Conservation (phyloP, 2,888 invertebrate species). For the Osmoderma eremita region DNA sequence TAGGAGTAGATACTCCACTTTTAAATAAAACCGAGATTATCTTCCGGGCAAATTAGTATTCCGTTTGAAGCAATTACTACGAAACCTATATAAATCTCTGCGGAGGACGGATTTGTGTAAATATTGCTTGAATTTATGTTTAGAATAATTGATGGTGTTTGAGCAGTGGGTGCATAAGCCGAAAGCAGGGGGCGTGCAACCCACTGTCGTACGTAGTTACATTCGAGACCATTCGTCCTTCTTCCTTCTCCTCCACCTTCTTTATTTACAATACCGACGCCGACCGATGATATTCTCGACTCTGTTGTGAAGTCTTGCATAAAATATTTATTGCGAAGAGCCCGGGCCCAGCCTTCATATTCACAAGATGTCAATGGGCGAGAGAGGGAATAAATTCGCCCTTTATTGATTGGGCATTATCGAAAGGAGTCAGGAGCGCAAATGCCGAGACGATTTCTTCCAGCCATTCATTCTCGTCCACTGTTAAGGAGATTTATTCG, state of each 20-base stretch:
- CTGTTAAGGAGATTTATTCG: constrained; percentile 9
- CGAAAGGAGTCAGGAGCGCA: constrained; percentile 19
- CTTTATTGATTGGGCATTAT: constrained; percentile 34
- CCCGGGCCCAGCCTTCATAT: neutral
- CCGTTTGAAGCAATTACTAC: constrained; percentile 47
- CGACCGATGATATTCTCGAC: neutral
- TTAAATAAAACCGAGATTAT: constrained; percentile 18
- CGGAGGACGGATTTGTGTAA: constrained; percentile 54
- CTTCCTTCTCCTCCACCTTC: neutral
- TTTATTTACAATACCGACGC: neutral
- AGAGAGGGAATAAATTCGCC: constrained; percentile 20
- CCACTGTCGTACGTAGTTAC: neutral
- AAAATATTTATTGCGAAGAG: constrained; percentile 24
- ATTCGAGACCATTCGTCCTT: neutral
- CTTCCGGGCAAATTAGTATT: constrained; percentile 45
- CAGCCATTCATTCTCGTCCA: constrained; percentile 11
- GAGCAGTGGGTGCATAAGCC: constrained; percentile 43
- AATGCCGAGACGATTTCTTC: constrained; percentile 11
- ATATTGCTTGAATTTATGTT: constrained; percentile 55
- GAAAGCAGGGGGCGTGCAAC: constrained; percentile 4
- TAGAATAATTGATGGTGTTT: constrained; percentile 58
- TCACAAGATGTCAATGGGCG: constrained; percentile 24
- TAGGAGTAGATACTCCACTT: neutral
- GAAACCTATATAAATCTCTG: constrained; percentile 46
- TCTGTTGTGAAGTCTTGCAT: constrained; percentile 9